phyloP scores from a whole-genome alignment of 2,888 invertebrate genomes.

The Chymomyza amoena region DNA sequence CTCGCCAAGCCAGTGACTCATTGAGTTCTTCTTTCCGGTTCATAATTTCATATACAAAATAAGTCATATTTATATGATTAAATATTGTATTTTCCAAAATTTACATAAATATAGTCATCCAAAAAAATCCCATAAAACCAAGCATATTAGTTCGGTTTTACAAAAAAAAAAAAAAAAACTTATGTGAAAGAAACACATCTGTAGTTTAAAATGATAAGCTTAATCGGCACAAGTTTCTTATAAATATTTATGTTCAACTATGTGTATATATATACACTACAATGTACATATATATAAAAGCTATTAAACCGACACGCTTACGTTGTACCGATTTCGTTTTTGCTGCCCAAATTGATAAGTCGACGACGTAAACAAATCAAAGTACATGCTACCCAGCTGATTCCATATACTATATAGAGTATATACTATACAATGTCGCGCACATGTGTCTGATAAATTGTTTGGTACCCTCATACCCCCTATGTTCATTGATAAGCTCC shows the following conservation, averaged over 20 bases:
- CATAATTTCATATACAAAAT: no score
- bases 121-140: background rate
- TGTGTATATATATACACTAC: no score
- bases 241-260: background rate
- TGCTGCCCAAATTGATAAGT: slow-evolving; percentile 21
- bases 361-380: slow-evolving; percentile 17
- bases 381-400: background rate
- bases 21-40: no score
- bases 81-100: background rate
- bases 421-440: background rate
- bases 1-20: no score
- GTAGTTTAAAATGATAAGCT: slow-evolving; percentile 31
- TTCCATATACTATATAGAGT: background rate
- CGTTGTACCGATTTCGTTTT: background rate
- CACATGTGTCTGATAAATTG: background rate
- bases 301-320: slow-evolving; percentile 23
- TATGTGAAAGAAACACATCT: background rate
- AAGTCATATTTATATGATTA: background rate
- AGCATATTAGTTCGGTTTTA: background rate
- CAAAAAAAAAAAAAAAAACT: slow-evolving; percentile 28
- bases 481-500: slow-evolving; percentile 32
- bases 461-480: background rate
- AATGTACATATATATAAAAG: slow-evolving; percentile 6
- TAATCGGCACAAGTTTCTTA: slow-evolving; percentile 42
- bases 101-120: background rate